Evolutionary conservation across 2,888 invertebrate species (phyloP), one percentile per base, ranked within the genome.

Genomic region (Mesoligia furuncula): DNA sequence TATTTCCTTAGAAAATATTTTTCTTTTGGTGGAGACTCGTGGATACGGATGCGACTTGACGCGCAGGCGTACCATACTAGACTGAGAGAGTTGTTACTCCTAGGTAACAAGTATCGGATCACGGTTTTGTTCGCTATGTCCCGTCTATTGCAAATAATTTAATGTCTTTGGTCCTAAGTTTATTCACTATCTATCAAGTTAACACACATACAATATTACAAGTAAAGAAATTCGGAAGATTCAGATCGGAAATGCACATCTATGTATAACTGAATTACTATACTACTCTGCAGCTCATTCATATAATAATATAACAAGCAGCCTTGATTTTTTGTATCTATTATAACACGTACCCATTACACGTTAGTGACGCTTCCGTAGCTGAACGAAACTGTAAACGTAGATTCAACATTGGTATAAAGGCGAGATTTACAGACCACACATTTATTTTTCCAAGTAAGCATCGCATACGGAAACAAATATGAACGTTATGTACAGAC

Each of bases 201-300:
- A 39, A 73, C 24, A 77, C 54, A 20, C 39, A 39, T 9, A 39
- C 17, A 66, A 68, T 31, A 67, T 4, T 20, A 73, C 17, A 54
- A 73, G 27, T 73, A n/a, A 31, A 9, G 17, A 73, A 42, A 2
- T 31, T 68, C 67, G 8, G 31, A 48, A 45, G 45, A 48, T 68
- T 31, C 17, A 17, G 31, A 17, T 68, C 9, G 1, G 24, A 54
- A 57, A 36, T 24, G 5, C 13, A 9, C 20, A 36, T 42, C 20
- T 51, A n/a, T 39, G 36, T 36, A 36, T 31, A 27, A 11, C 13
- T 39, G 39, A 48, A 31, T n/a, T 27, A 45, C 13, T 42, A 69
- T 42, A 61, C 42, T 51, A 36, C 27, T 77, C n/a, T 73, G 31
- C 31, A 45, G 13, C 42, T 54, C 13, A 51, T 36, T 11, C n/a